Percentiles rank a stretch among this genome's conserved stretches.
Evolutionary conservation across 2,888 invertebrate species (phyloP).

Genomic region (Eustalomyia histrio): DNA sequence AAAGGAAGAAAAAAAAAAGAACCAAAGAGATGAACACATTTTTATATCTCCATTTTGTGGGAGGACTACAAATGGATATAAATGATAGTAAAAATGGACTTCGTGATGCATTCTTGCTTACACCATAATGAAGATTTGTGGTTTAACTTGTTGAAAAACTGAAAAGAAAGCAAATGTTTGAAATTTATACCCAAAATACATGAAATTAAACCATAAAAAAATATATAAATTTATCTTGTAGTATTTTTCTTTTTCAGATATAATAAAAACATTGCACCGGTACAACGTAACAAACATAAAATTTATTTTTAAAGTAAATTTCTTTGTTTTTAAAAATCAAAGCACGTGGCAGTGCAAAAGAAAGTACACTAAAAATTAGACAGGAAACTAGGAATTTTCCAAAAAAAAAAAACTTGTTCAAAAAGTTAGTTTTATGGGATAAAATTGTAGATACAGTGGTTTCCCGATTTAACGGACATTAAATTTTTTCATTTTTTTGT

Average conservation of each 20-base stretch:
- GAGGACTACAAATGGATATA: slow-evolving; percentile 40
- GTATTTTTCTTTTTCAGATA: too few species aligned
- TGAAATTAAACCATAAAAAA: background rate
- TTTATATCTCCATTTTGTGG: slow-evolving; percentile 22
- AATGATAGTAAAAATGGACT: slow-evolving; percentile 22
- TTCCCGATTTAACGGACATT: too few species aligned
- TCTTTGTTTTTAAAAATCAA: background rate
- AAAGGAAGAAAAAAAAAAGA: slow-evolving; percentile 18
- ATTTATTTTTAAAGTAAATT: slow-evolving; percentile 16
- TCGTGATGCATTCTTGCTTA: background rate
- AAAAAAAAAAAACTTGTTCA: slow-evolving; percentile 36
- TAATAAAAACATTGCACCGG: too few species aligned
- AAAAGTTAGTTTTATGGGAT: slow-evolving; percentile 33
- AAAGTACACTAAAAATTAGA: background rate
- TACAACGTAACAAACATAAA: slow-evolving; percentile 12
- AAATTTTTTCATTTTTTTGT: too few species aligned
- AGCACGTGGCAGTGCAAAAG: slow-evolving; percentile 5
- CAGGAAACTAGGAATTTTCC: slow-evolving; percentile 15
- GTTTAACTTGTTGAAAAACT: slow-evolving; percentile 54
- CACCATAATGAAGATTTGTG: slow-evolving; percentile 54
- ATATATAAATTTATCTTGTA: background rate
- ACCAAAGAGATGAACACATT: slow-evolving; percentile 2
- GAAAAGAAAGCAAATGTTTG: slow-evolving; percentile 37
- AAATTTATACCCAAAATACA: background rate
- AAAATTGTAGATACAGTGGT: background rate